These are phyloP conservation scores for Trichopria drosophilae DNA, from an alignment of 2,888 invertebrate genomes.

Conservation along the genomic window DNA sequence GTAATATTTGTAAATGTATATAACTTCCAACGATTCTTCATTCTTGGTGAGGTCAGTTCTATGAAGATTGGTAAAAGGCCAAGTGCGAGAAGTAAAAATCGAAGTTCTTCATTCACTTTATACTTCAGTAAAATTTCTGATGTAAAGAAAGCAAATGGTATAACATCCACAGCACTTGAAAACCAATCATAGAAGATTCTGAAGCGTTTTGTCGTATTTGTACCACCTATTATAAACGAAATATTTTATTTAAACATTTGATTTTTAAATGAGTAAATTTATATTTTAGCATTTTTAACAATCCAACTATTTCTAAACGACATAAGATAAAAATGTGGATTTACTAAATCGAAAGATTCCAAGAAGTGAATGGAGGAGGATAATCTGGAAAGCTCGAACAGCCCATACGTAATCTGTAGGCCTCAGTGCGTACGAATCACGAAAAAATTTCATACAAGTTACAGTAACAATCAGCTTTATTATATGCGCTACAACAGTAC, in stretches of 20 bases:
- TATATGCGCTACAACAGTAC: slow-evolving; percentile 50
- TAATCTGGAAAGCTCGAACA: slow-evolving; percentile 50
- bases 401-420: slow-evolving; percentile 46
- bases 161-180: slow-evolving; percentile 47
- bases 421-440: slow-evolving; percentile 42
- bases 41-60: slow-evolving; percentile 41
- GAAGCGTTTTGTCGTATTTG: slow-evolving; percentile 44
- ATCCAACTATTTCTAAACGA: slow-evolving; percentile 1
- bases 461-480: slow-evolving; percentile 48
- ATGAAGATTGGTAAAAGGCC: slow-evolving; percentile 46
- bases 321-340: slow-evolving; percentile 9
- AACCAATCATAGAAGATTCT: slow-evolving; percentile 50
- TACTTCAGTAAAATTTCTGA: slow-evolving; percentile 49
- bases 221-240: slow-evolving; percentile 40
- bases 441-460: slow-evolving; percentile 46
- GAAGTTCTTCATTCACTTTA: slow-evolving; percentile 42
- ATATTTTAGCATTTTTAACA: slow-evolving; percentile 12
- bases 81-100: slow-evolving; percentile 45
- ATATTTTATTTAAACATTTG: slow-evolving; percentile 15
- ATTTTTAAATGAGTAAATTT: slow-evolving; percentile 3
- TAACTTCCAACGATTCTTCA: slow-evolving; percentile 43
- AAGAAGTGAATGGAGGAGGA: slow-evolving; percentile 50
- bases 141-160: slow-evolving; percentile 52
- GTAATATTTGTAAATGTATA: slow-evolving; percentile 42
- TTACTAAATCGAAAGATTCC: slow-evolving; percentile 54